Evolutionary conservation across 2,888 invertebrate species (phyloP).

Genomic region (Hedychridium roseum): DNA sequence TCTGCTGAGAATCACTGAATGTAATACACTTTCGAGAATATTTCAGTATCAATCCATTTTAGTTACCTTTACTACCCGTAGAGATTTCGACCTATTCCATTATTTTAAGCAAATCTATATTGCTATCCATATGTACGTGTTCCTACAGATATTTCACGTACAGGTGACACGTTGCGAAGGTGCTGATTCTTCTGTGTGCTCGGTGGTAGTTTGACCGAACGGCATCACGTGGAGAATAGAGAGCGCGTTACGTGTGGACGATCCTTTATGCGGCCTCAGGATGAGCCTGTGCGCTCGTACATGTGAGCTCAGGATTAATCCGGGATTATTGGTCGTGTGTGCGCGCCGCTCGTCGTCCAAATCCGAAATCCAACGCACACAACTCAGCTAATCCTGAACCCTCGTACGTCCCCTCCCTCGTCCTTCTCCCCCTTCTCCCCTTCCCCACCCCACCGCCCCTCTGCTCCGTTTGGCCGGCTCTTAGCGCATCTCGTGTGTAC

Average conservation of each 20-base stretch:
- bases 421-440: slow-evolving; percentile 4
- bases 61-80: no score
- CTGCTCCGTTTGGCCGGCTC: slow-evolving; percentile 25
- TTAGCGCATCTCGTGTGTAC: slow-evolving; percentile 32
- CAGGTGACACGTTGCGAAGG: no score
- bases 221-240: no score
- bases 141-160: no score
- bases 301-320: slow-evolving; percentile 56
- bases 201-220: no score
- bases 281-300: slow-evolving; percentile 16
- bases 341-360: slow-evolving; percentile 52
- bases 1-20: no score
- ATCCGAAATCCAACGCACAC: slow-evolving; percentile 63
- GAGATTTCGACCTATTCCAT: no score
- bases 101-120: no score
- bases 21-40: no score
- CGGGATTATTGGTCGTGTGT: slow-evolving; percentile 58
- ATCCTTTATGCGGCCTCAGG: slow-evolving; percentile 3
- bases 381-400: slow-evolving; percentile 56
- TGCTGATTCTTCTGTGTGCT: no score
- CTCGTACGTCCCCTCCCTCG: slow-evolving; percentile 14
- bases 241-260: slow-evolving; percentile 4
- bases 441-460: slow-evolving; percentile 7
- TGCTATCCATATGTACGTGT: no score
- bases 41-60: no score